Percentiles rank a stretch among this genome's conserved stretches.
Evolutionary conservation across 2,888 invertebrate species (phyloP).

Genomic region (Tupiocoris notatus): DNA sequence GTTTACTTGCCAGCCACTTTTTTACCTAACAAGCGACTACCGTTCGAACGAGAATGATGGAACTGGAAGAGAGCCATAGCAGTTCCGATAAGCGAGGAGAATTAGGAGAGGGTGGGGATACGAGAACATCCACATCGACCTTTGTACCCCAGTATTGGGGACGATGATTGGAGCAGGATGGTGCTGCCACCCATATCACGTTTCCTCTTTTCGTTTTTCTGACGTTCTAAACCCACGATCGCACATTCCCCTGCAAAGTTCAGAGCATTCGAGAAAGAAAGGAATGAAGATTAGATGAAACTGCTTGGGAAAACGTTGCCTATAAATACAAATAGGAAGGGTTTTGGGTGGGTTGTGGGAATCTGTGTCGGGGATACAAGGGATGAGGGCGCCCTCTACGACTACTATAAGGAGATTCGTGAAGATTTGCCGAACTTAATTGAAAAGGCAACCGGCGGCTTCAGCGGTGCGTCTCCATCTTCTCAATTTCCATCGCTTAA

Average conservation of each 20-base stretch:
- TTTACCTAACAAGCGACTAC: no score
- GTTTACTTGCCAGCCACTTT: no score
- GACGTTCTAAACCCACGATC: not conserved
- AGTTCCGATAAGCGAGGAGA: not conserved
- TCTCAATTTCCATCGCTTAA: not conserved
- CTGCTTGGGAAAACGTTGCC: constrained; percentile 28
- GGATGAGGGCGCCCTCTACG: not conserved
- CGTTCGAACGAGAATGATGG: no score
- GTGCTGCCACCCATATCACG: not conserved
- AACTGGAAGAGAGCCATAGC: not conserved
- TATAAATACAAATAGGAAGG: constrained; percentile 43
- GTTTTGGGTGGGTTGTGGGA: not conserved
- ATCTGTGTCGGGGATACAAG: constrained; percentile 12
- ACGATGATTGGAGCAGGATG: not conserved
- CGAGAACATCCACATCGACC: not conserved
- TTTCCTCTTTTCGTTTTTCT: not conserved
- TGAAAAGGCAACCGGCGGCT: constrained; percentile 32
- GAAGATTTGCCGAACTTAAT: constrained; percentile 43
- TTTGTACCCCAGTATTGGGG: not conserved
- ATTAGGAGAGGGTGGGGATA: not conserved
- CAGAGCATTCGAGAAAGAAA: constrained; percentile 19
- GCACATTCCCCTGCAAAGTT: not conserved
- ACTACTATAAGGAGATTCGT: constrained; percentile 36
- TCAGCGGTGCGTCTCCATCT: not conserved
- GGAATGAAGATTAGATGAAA: constrained; percentile 29